Percentiles rank a stretch among this genome's conserved stretches.
phyloP scores from a whole-genome alignment of 2,113 vertebrate species.

The Rhagologus leucostigma region DNA sequence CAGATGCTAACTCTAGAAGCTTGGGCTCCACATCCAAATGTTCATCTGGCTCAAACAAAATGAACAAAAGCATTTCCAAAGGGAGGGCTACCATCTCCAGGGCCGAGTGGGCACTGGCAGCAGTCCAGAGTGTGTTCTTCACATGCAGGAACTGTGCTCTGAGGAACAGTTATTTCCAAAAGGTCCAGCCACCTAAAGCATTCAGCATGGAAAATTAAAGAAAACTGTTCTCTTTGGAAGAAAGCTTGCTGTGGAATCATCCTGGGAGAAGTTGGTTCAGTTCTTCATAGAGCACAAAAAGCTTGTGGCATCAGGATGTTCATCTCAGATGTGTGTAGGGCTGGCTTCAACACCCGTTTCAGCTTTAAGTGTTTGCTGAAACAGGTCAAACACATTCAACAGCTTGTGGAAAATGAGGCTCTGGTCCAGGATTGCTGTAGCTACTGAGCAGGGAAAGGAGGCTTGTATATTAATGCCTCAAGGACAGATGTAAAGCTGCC shows the following conservation, averaged over 20 bases:
- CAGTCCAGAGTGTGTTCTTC: not conserved
- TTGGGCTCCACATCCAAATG: not conserved
- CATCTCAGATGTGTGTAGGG: not conserved
- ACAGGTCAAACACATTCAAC: not conserved
- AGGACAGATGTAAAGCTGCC: not conserved
- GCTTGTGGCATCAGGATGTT: not conserved
- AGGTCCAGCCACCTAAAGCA: not conserved
- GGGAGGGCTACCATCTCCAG: not conserved
- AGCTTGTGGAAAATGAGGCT: not conserved
- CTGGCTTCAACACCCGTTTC: not conserved
- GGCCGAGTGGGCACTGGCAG: not conserved
- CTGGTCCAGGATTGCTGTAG: not conserved
- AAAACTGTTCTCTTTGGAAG: not conserved
- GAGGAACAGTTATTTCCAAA: not conserved
- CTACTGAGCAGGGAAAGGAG: not conserved
- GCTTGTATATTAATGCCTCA: not conserved
- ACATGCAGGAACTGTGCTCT: not conserved
- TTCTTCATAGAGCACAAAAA: not conserved
- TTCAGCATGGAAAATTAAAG: not conserved
- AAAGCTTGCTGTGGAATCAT: not conserved
- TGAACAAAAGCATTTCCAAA: not conserved
- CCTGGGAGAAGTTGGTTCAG: not conserved
- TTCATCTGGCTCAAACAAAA: conserved; percentile 14
- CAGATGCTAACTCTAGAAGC: conserved; percentile 36
- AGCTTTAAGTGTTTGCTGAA: not conserved